Evolutionary conservation across 1,140 invertebrate species (phyloP).

Genomic region (Parasteatoda tepidariorum): DNA sequence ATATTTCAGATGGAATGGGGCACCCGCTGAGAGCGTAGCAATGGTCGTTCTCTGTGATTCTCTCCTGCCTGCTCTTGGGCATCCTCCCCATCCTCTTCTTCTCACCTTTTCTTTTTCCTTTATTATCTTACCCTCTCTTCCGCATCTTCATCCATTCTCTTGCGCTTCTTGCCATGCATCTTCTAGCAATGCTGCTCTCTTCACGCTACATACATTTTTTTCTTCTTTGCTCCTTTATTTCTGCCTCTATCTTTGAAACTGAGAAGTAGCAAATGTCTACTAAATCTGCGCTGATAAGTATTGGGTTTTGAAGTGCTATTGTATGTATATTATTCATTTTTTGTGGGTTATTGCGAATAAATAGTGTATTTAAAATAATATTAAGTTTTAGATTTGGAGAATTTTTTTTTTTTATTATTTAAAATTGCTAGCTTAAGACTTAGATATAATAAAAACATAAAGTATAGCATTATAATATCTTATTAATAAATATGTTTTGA

Average conservation of each 20-base stretch:
- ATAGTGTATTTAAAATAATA: too few relatives aligned
- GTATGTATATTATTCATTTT: too few relatives aligned
- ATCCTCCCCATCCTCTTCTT: constrained; percentile 26
- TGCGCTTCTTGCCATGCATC: background rate
- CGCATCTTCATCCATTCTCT: background rate
- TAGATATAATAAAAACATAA: too few relatives aligned
- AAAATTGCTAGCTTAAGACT: too few relatives aligned
- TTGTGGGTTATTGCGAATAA: too few relatives aligned
- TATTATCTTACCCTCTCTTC: constrained; percentile 32
- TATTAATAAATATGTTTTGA: too few relatives aligned
- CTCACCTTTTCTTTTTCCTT: constrained; percentile 53
- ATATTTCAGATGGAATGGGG: constrained; percentile 58
- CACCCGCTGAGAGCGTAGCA: constrained; percentile 45
- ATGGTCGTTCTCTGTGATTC: constrained; percentile 50
- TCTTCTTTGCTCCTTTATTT: constrained; percentile 6
- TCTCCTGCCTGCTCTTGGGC: constrained; percentile 32
- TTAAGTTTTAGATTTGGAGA: too few relatives aligned
- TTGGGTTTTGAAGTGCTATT: too few relatives aligned
- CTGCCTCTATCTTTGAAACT: background rate
- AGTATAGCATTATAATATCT: too few relatives aligned
- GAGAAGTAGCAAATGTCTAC: constrained; percentile 13
- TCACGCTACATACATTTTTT: constrained; percentile 1
- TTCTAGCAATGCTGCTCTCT: background rate
- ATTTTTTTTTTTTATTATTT: too few relatives aligned
- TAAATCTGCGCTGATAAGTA: too few relatives aligned